phyloP scores from a whole-genome alignment of 2,797 vertebrate genomes.

The Pristis pectinata region DNA sequence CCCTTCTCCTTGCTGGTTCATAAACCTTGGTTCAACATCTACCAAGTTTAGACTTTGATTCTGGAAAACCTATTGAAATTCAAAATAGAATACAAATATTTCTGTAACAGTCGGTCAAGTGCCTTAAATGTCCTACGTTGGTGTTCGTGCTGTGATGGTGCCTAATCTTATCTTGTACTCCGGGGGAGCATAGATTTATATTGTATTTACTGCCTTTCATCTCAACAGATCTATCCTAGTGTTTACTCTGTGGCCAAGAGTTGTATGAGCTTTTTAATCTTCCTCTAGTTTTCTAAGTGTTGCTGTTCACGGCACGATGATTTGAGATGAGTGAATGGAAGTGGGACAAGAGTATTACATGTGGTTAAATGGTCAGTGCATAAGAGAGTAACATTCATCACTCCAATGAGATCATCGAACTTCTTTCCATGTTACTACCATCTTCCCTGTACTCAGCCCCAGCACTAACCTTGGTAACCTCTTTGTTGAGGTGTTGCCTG shows the following conservation, averaged over 20 bases:
- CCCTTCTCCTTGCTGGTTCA: not conserved
- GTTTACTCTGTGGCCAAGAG: not conserved
- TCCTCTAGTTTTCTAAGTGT: not conserved
- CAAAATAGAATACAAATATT: not conserved
- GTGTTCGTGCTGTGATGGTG: not conserved
- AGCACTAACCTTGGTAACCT: too few species aligned
- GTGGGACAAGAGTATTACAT: too few species aligned
- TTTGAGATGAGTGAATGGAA: not conserved
- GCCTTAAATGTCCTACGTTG: not conserved
- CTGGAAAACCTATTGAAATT: not conserved
- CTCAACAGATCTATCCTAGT: not conserved
- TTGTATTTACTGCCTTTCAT: not conserved
- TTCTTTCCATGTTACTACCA: too few species aligned
- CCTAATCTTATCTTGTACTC: not conserved
- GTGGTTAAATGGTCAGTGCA: not conserved
- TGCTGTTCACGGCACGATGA: not conserved
- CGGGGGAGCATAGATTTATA: not conserved
- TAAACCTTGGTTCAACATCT: not conserved
- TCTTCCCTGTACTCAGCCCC: too few species aligned
- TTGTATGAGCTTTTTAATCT: not conserved
- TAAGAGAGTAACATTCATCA: too few species aligned
- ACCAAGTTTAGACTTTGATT: not conserved
- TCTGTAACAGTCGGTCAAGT: not conserved
- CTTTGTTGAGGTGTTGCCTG: too few species aligned
- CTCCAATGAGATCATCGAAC: too few species aligned